Evolutionary conservation across 2,888 invertebrate species (phyloP), one percentile per base, ranked within the genome.

Genomic region (Epinotia ramella): DNA sequence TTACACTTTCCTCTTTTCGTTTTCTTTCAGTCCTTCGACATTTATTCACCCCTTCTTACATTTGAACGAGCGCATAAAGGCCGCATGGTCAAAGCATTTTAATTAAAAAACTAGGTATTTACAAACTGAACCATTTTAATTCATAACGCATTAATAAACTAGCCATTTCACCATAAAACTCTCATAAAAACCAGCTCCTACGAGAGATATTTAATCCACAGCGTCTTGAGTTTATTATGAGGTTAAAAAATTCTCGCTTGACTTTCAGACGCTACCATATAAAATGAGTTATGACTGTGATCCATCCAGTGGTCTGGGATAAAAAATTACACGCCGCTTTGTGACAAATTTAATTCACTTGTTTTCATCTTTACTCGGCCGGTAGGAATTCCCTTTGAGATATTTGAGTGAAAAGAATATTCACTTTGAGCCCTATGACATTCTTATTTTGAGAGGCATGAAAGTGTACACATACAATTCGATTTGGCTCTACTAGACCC

Each of bases 291-390:
- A 73, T 73, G 73, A 66, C 65, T 20, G 16, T 56, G 63, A 71
- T 71, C 53, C 28, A n/a, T 18, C 24, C n/a, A 63, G 65, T 46
- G 46, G 20, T 20, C 56, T 18, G 56, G 6, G 56, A 57, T 40
- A 59, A 63, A 63, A 63, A 64, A 64, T 44, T 16, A 57, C 71
- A 12, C 46, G 65, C 65, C 66, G 75, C 68, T 74, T 77, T 73
- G 68, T 72, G 77, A 78, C 77, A 67, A 81, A 79, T 80, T 81
- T 78, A 73, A 78, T 79, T 78, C 76, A 70, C 73, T 67, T 68
- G 68, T 73, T 73, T 79, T 77, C 77, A 73, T 73, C 20, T 20
- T 53, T 28, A 40, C 2, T 9, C 9, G 40, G 40, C 40, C 40
- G 9, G 40, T 9, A 40, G 9, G 40, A 7, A 40, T 40, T 40